Base-by-base conservation (phyloP, 1,140 invertebrate genomes). In the Drosophila eugracilis region DNA sequence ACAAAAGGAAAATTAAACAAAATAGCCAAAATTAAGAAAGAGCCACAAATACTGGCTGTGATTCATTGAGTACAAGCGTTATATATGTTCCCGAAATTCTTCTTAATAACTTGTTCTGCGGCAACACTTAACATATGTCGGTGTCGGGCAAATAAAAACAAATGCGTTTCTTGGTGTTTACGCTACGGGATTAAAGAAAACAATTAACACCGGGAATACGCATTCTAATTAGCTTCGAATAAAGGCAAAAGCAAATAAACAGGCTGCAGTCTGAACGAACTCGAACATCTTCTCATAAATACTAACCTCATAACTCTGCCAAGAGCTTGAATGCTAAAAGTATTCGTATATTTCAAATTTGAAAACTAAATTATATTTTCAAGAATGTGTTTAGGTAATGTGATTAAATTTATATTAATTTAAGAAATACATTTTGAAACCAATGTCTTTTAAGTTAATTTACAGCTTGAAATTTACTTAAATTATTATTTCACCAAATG, bases 21-120 rank as follows among this genome's bases (percentile, higher is more conserved):
- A 42, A 54, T 52, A 48, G 28, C 55, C 50, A 62, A 41, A 39
- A 45, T 36, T 47, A 14, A 24, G 60, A 65, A 62, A 65, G 41
- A 37, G 19, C 28, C 3, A 26, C 17, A 32, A 49, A 71, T 49
- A 30, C 28, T 37, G 37, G 14, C 37, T 53, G n/a, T 67, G 37
- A 69, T 69, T 67, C 47, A 69, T 67, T 66, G 36, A 66, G 45
- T 42, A 66, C 22, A 9, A 28, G 45, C 21, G 26, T 67, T 67
- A 42, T 67, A 67, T 67, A 67, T 67, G 65, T 28, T 62, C 17
- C 14, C 47, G 36, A 53, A 42, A 69, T 54, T 44, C 47, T 54
- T 44, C 47, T 62, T 81, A 54, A 83, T 77, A 81, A 81, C 78
- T 83, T 59, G 78, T 81, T 81, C 42, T 67, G 42, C 39, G 47